A percentile compares a stretch with the other conserved stretches of the same genome.
Evolutionary conservation across 2,888 invertebrate species (phyloP).

Genomic region (Acrobasis repandana): DNA sequence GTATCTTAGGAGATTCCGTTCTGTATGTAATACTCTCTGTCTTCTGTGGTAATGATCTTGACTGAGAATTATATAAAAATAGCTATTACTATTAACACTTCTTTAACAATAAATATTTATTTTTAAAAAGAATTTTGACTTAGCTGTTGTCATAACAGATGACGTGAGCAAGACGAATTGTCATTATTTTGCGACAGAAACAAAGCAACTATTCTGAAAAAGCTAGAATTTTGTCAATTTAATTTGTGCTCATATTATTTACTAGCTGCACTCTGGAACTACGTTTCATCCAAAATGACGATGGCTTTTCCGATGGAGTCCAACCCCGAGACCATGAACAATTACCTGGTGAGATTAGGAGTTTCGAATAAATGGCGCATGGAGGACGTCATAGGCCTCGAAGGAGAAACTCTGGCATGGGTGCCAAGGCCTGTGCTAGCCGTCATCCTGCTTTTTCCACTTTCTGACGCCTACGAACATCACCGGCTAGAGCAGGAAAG

Average conservation of each 20-base stretch:
- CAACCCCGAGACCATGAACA: slow-evolving; percentile 84
- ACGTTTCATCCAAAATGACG: slow-evolving; percentile 44
- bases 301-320: slow-evolving; percentile 76
- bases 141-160: too few species aligned
- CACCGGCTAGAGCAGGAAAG: slow-evolving; percentile 85
- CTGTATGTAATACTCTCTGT: too few species aligned
- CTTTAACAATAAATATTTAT: too few species aligned
- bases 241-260: too few species aligned
- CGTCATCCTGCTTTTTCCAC: slow-evolving; percentile 93
- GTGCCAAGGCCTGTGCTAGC: slow-evolving; percentile 93
- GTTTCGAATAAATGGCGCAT: slow-evolving; percentile 91
- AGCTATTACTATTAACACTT: too few species aligned
- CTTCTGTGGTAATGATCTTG: too few species aligned
- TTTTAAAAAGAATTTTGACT: too few species aligned
- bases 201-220: too few species aligned
- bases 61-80: too few species aligned
- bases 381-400: slow-evolving; percentile 96
- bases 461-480: slow-evolving; percentile 88
- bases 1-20: too few species aligned
- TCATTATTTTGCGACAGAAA: too few species aligned
- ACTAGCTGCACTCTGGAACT: background rate
- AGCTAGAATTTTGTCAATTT: background rate
- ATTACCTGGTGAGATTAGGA: slow-evolving; percentile 90
- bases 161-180: too few species aligned
- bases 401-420: slow-evolving; percentile 91